Evolutionary conservation across 2,113 vertebrate species (phyloP).

Genomic region (Synchiropus splendidus): DNA sequence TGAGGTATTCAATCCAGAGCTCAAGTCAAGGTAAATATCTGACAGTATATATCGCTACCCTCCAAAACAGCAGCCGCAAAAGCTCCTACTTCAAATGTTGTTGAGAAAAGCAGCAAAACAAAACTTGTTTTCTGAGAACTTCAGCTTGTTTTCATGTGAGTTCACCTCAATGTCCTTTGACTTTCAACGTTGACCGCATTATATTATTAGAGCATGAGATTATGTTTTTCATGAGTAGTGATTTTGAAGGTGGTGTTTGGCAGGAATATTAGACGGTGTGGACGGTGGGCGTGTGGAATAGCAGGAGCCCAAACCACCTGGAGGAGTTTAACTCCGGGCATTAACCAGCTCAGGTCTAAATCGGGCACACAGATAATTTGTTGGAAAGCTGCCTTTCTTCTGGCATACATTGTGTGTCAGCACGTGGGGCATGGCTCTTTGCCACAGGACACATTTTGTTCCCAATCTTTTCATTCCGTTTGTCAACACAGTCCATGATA

Average conservation of each 20-base stretch:
- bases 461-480: too few species aligned
- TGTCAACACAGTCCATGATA: too few species aligned
- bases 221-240: neutral
- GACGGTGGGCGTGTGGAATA: conserved; percentile 8
- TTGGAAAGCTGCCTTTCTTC: conserved; percentile 37
- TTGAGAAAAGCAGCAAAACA: too few species aligned
- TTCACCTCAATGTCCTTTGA: too few species aligned
- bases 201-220: neutral
- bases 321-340: conserved; percentile 50
- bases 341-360: conserved; percentile 63
- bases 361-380: conserved; percentile 44
- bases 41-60: too few species aligned
- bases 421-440: conserved; percentile 20
- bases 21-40: neutral
- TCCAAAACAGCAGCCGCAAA: too few species aligned
- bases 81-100: too few species aligned
- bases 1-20: neutral
- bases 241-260: too few species aligned
- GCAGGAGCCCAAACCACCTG: conserved; percentile 24
- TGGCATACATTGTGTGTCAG: conserved; percentile 19
- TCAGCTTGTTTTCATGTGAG: too few species aligned
- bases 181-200: too few species aligned
- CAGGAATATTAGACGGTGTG: neutral
- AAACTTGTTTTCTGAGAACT: too few species aligned
- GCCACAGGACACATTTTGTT: conserved; percentile 1